Conservation (phyloP, 2,797 vertebrate species). For the Sitta carolinensis region DNA sequence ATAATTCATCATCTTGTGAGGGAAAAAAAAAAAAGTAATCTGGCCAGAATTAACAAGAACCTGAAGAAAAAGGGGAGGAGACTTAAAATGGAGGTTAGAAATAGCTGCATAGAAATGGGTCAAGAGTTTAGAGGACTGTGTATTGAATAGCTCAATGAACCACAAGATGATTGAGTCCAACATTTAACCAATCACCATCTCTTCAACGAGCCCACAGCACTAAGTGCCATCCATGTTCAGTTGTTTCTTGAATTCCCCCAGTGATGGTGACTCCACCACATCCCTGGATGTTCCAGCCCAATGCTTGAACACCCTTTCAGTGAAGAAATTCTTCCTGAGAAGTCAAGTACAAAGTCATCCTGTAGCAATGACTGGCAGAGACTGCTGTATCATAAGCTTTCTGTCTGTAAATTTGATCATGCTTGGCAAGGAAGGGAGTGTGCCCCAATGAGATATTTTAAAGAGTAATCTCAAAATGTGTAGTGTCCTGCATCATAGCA, state of each 20-base stretch:
- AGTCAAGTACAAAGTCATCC: background rate
- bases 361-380: background rate
- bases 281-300: background rate
- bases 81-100: background rate
- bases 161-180: background rate
- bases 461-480: background rate
- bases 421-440: background rate
- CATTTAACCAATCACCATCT: background rate
- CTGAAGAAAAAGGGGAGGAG: background rate
- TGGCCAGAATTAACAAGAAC: background rate
- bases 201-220: background rate
- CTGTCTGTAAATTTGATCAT: background rate
- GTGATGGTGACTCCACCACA: background rate
- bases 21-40: background rate
- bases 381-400: background rate
- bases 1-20: background rate
- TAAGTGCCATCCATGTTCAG: background rate
- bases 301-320: background rate
- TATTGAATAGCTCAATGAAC: background rate
- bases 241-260: background rate
- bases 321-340: background rate
- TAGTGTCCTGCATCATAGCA: background rate
- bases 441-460: background rate
- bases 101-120: background rate
- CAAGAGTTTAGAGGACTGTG: background rate